Evolutionary conservation across 2,113 vertebrate species (phyloP), one percentile per base, ranked within the genome.

Genomic region (Cheilinus undulatus): DNA sequence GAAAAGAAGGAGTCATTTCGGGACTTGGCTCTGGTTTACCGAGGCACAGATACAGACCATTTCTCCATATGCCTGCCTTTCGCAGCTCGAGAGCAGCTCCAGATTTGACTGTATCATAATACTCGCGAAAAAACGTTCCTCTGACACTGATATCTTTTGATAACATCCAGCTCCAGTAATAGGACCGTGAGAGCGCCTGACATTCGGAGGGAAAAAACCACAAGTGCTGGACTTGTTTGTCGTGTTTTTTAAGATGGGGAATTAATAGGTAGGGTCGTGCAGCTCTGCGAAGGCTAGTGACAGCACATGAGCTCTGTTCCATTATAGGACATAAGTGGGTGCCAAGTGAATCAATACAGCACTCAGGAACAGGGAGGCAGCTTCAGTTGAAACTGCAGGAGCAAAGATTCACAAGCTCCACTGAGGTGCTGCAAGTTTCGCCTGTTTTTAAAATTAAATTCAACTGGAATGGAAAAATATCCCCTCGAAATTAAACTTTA

Each of bases 11-110:
- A 89, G 83, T 87, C 76, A 83, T 89, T 84, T 83, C 61, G 77
- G 90, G 89, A 86, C 76, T 79, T 78, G 85, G 89, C 89, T 88
- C 74, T 82, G 80, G 83, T 89, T 87, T 82, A 60, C 67, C 50
- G 43, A 82, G 78, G 85, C 79, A 68, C 82, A 82, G 84, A 85
- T 81, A 75, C 78, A 77, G 84, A 87, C 72, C 70, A 59, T 87
- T 87, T 82, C 70, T 63, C 72, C 85, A 76, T 78, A 80, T 65
- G 71, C 80, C 83, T 80, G 77, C 69, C 49, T 62, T 76, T 82
- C 82, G 80, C 84, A 77, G 68, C 75, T 82, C 53, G 24, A 34
- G 66, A 83, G 59, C 51, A 46, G 59, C 45, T 83, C 74, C 86
- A 89, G 69, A 79, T 73, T 42, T 63, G 19, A 73, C 63, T 67